These are phyloP conservation scores for Homalodisca vitripennis DNA, from an alignment of 1,140 invertebrate species.

Conservation along the genomic window DNA sequence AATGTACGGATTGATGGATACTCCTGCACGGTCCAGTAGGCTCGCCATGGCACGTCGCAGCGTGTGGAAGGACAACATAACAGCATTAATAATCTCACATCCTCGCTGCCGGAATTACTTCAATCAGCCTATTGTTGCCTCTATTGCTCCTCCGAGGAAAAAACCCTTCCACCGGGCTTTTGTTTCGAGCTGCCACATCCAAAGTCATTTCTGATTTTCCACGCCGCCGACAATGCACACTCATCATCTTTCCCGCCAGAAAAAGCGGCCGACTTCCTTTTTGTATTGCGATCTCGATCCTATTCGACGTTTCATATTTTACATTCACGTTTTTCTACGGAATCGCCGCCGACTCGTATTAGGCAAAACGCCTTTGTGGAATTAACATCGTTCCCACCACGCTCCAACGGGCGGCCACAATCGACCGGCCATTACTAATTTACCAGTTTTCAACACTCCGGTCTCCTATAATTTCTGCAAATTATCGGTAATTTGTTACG, in stretches of 20 bases:
- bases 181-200: constrained; percentile 20
- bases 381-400: background rate
- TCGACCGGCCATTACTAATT: background rate
- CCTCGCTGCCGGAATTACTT: background rate
- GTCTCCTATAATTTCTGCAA: background rate
- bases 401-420: no score
- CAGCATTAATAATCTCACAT: background rate
- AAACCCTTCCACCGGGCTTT: constrained; percentile 14
- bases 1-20: no score
- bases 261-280: constrained; percentile 25
- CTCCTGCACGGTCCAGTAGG: no score
- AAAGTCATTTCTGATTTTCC: constrained; percentile 26
- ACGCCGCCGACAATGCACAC: constrained; percentile 22
- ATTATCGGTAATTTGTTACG: background rate
- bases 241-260: constrained; percentile 22
- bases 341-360: constrained; percentile 1
- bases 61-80: no score
- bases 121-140: background rate
- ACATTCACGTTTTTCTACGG: constrained; percentile 19
- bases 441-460: background rate
- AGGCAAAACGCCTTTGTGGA: constrained; percentile 24
- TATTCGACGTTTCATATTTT: constrained; percentile 18
- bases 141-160: background rate
- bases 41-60: no score
- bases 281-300: background rate